phyloP scores from a whole-genome alignment of 2,113 vertebrate species.

The Lophura nycthemera region DNA sequence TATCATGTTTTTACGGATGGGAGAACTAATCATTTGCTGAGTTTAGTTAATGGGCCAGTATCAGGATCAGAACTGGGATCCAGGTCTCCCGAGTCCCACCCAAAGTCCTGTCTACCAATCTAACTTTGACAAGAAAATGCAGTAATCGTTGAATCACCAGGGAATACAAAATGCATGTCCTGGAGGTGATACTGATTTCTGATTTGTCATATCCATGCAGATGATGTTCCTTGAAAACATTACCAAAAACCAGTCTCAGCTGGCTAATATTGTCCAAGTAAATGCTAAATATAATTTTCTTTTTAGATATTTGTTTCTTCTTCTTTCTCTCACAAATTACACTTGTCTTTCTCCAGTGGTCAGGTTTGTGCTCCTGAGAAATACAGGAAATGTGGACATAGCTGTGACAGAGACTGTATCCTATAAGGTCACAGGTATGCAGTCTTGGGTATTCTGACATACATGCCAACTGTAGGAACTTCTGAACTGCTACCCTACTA shows the following conservation, averaged over 20 bases:
- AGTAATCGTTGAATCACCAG: not conserved
- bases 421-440: not conserved
- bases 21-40: not conserved
- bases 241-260: not conserved
- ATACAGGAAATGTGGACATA: not conserved
- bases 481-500: not conserved
- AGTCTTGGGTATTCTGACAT: not conserved
- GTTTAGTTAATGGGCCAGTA: not conserved
- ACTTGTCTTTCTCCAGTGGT: not conserved
- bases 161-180: not conserved
- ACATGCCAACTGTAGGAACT: not conserved
- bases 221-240: not conserved
- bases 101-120: not conserved
- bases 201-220: not conserved
- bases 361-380: not conserved
- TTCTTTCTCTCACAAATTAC: not conserved
- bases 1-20: not conserved
- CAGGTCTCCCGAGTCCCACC: not conserved
- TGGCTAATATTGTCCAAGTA: not conserved
- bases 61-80: not conserved
- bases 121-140: not conserved
- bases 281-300: not conserved
- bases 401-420: not conserved
- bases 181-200: not conserved
- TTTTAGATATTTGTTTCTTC: not conserved